Conservation (phyloP, 2,113 vertebrate genomes). For the human (Homo sapiens) region GRCh38 chr15:78554501-78555000, state of each 20-base stretch:
- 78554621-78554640: slow-evolving; percentile 27
- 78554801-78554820: neutral
- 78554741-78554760: neutral
- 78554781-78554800: neutral
- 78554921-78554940: neutral
- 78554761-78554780: neutral
- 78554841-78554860: slow-evolving; percentile 1
- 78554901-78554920: neutral
- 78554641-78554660: slow-evolving; percentile 10
- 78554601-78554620: slow-evolving; percentile 20
- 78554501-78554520: neutral
- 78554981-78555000: neutral
- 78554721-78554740: neutral
- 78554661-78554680: neutral
- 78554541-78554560: neutral
- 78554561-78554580: neutral
- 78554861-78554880: neutral
- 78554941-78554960: neutral
- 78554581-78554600: neutral
- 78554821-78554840: neutral
- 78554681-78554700: neutral
- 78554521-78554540: neutral
- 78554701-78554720: slow-evolving; percentile 17
- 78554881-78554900: neutral
- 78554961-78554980: neutral